phyloP scores from a whole-genome alignment of 92 coral and sea anemone species.

The Palythoa grandiflora region DNA sequence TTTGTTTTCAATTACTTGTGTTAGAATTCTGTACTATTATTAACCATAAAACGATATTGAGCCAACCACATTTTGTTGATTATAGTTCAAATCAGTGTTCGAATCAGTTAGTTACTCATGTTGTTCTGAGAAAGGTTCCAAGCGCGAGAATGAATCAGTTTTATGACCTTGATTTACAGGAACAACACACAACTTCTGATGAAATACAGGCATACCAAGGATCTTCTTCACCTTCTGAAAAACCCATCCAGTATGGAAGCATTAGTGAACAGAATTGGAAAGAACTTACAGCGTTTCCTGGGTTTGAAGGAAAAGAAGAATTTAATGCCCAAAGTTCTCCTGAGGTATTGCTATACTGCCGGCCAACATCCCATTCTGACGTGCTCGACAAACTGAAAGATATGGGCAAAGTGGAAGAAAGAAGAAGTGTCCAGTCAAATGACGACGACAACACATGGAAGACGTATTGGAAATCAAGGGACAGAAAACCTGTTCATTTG shows the following conservation, averaged over 20 bases:
- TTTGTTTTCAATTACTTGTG: background rate
- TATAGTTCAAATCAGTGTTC: too few relatives aligned
- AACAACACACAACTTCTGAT: background rate
- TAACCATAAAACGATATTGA: conserved; percentile 16
- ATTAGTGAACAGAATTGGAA: background rate
- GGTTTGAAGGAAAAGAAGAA: background rate
- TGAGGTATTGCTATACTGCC: background rate
- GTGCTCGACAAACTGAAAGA: background rate
- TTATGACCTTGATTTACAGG: background rate
- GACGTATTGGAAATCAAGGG: background rate
- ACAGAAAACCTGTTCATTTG: background rate
- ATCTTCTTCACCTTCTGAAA: background rate
- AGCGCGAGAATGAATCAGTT: background rate
- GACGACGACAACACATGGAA: background rate
- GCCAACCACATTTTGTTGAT: background rate
- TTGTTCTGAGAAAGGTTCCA: background rate
- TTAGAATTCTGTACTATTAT: background rate
- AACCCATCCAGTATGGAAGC: too few relatives aligned
- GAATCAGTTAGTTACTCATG: background rate
- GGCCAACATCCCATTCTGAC: background rate
- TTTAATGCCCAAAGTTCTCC: background rate
- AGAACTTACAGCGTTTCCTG: background rate
- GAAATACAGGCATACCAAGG: background rate
- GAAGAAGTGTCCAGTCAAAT: background rate
- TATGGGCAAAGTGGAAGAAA: background rate